Percentiles rank a stretch among this genome's conserved stretches.
Conservation (phyloP, 2,113 vertebrate genomes). For the Oreotragus oreotragus region DNA sequence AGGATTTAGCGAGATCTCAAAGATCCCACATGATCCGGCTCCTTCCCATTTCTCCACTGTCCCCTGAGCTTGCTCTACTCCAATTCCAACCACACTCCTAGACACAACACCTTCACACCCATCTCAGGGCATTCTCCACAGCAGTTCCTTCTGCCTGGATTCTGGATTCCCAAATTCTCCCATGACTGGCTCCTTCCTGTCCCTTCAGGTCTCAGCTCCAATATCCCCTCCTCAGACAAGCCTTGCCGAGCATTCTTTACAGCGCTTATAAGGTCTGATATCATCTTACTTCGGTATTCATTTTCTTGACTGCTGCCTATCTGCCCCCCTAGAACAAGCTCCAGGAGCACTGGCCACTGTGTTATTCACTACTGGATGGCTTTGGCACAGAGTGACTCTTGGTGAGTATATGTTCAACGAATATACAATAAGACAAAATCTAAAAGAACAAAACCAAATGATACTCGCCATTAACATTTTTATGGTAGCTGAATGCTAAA, state of each 20-base stretch:
- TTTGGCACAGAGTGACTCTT: neutral
- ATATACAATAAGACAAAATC: neutral
- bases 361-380: neutral
- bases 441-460: neutral
- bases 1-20: neutral
- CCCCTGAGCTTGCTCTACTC: neutral
- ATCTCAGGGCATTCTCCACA: neutral
- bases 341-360: neutral
- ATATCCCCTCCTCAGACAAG: neutral
- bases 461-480: neutral
- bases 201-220: neutral
- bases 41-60: neutral
- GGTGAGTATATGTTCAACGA: neutral
- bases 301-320: neutral
- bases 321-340: neutral
- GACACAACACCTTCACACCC: accelerated
- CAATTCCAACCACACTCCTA: neutral
- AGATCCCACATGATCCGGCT: neutral
- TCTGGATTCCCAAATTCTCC: neutral
- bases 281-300: neutral
- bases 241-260: neutral
- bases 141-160: neutral
- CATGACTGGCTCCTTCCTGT: neutral
- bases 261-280: neutral
- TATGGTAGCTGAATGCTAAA: neutral